A percentile compares a stretch with the other conserved stretches of the same genome.
Conservation (phyloP, 2,113 vertebrate species). For the Callipepla squamata region DNA sequence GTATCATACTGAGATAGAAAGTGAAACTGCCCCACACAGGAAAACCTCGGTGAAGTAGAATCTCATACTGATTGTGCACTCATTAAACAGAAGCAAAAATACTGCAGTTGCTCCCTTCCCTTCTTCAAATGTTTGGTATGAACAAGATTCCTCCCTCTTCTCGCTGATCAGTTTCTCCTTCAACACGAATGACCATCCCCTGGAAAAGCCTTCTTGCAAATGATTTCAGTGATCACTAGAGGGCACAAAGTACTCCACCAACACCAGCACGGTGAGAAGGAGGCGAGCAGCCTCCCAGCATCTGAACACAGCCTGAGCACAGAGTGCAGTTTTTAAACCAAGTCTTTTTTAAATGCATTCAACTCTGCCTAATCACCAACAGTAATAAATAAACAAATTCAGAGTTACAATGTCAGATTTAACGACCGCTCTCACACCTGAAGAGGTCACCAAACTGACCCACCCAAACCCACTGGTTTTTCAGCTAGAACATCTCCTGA, state of each 20-base stretch:
- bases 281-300: neutral
- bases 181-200: rapidly evolving
- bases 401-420: neutral
- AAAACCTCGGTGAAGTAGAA: neutral
- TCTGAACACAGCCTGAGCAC: neutral
- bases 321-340: neutral
- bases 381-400: neutral
- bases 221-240: neutral
- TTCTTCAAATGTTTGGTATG: neutral
- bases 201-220: neutral
- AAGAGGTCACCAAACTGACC: neutral
- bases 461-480: neutral
- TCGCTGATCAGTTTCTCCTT: neutral
- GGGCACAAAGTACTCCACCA: neutral
- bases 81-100: neutral
- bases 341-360: neutral
- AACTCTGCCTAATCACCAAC: neutral
- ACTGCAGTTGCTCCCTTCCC: neutral
- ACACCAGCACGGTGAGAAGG: neutral
- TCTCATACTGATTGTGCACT: neutral
- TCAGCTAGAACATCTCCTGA: neutral
- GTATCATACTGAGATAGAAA: neutral
- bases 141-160: neutral
- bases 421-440: neutral
- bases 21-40: neutral